phyloP scores from a whole-genome alignment of 2,113 vertebrate species.

The Ictalurus furcatus region DNA sequence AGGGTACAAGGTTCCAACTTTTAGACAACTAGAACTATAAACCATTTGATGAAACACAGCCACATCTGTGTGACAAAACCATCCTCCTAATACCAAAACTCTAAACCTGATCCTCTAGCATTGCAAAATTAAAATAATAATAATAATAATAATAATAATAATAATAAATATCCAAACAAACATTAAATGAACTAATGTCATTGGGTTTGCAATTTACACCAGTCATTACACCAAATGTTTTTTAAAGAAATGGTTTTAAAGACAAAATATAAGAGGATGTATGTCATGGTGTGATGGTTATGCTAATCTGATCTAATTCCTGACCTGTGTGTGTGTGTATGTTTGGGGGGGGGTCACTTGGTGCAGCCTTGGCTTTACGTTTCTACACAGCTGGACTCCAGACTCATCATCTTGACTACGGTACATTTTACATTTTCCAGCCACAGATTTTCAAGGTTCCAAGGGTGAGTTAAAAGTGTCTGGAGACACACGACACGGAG shows the following conservation, averaged over 20 bases:
- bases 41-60: not conserved
- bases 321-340: not conserved
- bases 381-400: constrained; percentile 68
- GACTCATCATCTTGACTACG: constrained; percentile 48
- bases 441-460: constrained; percentile 43
- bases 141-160: not conserved
- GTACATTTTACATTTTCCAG: constrained; percentile 54
- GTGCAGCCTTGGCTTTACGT: not conserved
- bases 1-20: not conserved
- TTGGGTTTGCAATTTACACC: not conserved
- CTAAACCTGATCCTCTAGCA: not conserved
- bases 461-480: constrained; percentile 51
- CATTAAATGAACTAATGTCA: not conserved
- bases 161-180: not conserved
- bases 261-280: not conserved
- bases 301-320: not conserved
- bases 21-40: not conserved
- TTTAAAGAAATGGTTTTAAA: not conserved
- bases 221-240: not conserved
- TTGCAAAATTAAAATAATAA: not conserved
- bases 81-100: not conserved
- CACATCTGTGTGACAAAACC: not conserved
- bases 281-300: not conserved
- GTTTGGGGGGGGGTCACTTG: not conserved
- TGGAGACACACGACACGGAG: constrained; percentile 14